Evolutionary conservation across 2,888 invertebrate genomes (phyloP).

Genomic region (Caenorhabditis doughertyi): DNA sequence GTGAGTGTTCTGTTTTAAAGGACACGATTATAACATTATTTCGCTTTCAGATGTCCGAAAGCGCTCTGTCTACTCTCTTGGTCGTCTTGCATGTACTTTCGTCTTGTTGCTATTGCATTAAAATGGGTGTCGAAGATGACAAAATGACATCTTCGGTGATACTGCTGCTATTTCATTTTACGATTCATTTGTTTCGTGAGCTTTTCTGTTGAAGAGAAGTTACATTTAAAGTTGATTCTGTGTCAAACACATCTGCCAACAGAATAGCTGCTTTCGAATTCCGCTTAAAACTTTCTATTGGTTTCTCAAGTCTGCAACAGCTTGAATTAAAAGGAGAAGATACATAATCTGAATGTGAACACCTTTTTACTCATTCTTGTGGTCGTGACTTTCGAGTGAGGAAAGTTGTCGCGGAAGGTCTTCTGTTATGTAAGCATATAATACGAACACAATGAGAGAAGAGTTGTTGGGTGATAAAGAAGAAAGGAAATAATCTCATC

Average conservation of each 20-base stretch:
- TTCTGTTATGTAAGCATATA: conserved; percentile 35
- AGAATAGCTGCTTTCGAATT: conserved; percentile 41
- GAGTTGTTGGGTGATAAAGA: background rate
- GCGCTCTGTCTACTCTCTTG: no score
- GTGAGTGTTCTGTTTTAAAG: conserved; percentile 83
- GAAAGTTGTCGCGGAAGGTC: conserved; percentile 63
- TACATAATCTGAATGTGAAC: no score
- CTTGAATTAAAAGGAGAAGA: no score
- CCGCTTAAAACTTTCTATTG: conserved; percentile 15
- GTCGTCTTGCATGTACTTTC: no score
- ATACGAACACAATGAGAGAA: conserved; percentile 39
- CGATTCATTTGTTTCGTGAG: conserved; percentile 68
- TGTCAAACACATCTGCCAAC: no score
- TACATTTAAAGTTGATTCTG: no score
- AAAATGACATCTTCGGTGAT: conserved; percentile 59
- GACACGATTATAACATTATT: no score
- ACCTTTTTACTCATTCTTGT: conserved; percentile 21
- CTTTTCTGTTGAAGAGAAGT: no score
- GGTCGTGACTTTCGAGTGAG: conserved; percentile 73
- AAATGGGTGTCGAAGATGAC: conserved; percentile 91
- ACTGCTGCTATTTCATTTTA: conserved; percentile 65
- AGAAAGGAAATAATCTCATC: background rate
- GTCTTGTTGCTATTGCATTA: no score
- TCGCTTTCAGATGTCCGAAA: no score
- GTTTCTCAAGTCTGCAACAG: no score